phyloP scores from a whole-genome alignment of 2,888 invertebrate genomes.

The Dendrolimus pini region DNA sequence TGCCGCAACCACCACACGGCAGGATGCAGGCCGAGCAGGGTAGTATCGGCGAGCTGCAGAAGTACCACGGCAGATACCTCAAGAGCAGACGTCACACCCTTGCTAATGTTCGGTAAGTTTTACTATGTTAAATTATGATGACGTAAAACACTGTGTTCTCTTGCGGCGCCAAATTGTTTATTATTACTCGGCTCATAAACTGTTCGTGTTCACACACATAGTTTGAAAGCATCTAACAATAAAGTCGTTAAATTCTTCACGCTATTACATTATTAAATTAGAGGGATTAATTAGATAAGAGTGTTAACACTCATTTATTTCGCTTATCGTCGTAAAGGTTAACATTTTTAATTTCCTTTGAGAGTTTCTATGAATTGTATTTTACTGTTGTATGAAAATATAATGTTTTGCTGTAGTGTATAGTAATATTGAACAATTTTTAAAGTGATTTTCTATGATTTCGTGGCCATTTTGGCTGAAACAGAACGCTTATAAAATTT shows the following conservation, averaged over 20 bases:
- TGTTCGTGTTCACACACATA: background rate
- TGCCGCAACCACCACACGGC: conserved; percentile 56
- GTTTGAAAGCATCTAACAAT: background rate
- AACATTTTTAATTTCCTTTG: no score
- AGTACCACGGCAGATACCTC: conserved; percentile 90
- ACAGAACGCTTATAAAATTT: no score
- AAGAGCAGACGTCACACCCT: conserved; percentile 92
- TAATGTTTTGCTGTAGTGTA: no score
- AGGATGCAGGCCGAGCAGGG: conserved; percentile 96
- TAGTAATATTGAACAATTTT: no score
- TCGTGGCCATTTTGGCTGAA: no score
- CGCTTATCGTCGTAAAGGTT: no score
- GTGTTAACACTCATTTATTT: no score
- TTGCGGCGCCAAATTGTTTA: background rate
- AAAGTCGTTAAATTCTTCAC: background rate
- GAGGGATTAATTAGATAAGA: no score
- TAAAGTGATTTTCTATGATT: no score
- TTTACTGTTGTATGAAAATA: no score
- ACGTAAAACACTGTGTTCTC: background rate
- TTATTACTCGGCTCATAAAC: background rate
- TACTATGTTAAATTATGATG: background rate
- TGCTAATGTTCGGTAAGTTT: conserved; percentile 94
- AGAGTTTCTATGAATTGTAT: no score
- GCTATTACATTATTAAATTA: background rate
- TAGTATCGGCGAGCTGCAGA: conserved; percentile 92